Evolutionary conservation across 2,888 invertebrate genomes (phyloP).

Genomic region (Eumerus sabulonum): DNA sequence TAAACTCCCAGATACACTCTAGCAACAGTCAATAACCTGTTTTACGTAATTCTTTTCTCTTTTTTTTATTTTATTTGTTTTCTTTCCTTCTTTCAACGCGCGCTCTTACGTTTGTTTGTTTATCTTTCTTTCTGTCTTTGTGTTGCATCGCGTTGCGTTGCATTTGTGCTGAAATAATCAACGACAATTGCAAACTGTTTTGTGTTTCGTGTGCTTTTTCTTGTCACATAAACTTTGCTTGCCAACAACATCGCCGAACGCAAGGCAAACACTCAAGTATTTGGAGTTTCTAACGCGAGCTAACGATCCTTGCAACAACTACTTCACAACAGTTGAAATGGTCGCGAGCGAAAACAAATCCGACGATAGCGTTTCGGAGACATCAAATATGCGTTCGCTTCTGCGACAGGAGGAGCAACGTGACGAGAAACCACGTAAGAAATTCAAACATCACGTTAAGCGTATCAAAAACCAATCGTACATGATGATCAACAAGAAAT

Average conservation of each 20-base stretch:
- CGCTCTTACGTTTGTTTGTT: conserved; percentile 54
- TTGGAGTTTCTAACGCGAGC: conserved; percentile 82
- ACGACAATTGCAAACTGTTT: conserved; percentile 25
- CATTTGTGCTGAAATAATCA: conserved; percentile 27
- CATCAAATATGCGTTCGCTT: conserved; percentile 77
- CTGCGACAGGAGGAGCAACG: conserved; percentile 83
- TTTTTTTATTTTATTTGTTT: conserved; percentile 52
- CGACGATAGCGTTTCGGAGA: conserved; percentile 74
- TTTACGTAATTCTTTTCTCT: conserved; percentile 50
- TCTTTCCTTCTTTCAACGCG: conserved; percentile 29
- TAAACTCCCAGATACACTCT: background rate
- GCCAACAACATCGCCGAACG: conserved; percentile 13
- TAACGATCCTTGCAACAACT: conserved; percentile 72
- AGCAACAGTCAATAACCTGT: conserved; percentile 28
- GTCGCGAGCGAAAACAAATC: conserved; percentile 69
- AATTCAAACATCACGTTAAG: conserved; percentile 82
- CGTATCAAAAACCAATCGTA: conserved; percentile 83
- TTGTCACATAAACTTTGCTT: conserved; percentile 30
- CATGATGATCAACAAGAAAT: conserved; percentile 82
- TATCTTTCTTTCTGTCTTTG: conserved; percentile 26
- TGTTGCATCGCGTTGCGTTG: conserved; percentile 32
- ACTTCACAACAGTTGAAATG: conserved; percentile 69
- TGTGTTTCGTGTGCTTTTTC: conserved; percentile 38
- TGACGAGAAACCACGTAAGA: conserved; percentile 79
- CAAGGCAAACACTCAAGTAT: conserved; percentile 79